Percentiles rank a stretch among this genome's conserved stretches.
Evolutionary conservation across 2,888 invertebrate species (phyloP).

Genomic region (Fragum fragum): DNA sequence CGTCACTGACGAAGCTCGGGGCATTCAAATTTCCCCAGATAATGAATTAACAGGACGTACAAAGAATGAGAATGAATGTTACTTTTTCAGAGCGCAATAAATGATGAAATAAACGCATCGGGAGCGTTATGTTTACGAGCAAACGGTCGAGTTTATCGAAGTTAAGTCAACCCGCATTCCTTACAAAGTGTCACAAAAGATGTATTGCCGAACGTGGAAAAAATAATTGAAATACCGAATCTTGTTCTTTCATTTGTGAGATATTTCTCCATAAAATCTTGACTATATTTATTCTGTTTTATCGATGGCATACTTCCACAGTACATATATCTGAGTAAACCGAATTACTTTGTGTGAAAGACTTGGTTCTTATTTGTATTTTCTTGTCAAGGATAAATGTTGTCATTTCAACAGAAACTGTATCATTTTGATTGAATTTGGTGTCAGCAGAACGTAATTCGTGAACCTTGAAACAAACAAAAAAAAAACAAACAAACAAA

Average conservation of each 20-base stretch:
- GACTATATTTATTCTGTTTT: too few relatives aligned
- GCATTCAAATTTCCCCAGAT: not conserved
- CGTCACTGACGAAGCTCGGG: not conserved
- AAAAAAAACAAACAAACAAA: too few relatives aligned
- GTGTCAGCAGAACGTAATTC: too few relatives aligned
- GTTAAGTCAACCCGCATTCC: not conserved
- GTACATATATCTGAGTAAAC: too few relatives aligned
- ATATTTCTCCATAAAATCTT: too few relatives aligned
- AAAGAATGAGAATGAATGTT: not conserved
- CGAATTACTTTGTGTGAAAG: too few relatives aligned
- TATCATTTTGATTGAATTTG: too few relatives aligned
- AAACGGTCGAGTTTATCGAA: not conserved
- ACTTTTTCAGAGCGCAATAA: not conserved
- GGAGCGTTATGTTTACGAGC: constrained; percentile 3
- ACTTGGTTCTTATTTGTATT: too few relatives aligned
- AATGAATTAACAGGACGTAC: not conserved
- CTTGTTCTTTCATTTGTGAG: not conserved
- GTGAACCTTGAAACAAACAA: too few relatives aligned
- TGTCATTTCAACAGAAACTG: too few relatives aligned
- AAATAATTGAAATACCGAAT: not conserved
- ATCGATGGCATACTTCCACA: too few relatives aligned
- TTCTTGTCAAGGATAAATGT: too few relatives aligned
- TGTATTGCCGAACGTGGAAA: not conserved
- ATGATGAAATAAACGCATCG: constrained; percentile 3
- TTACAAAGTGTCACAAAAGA: constrained; percentile 5